Base-by-base conservation (phyloP, 37 sponge, comb jelly and placozoan genomes). In the Ephydatia muelleri region DNA sequence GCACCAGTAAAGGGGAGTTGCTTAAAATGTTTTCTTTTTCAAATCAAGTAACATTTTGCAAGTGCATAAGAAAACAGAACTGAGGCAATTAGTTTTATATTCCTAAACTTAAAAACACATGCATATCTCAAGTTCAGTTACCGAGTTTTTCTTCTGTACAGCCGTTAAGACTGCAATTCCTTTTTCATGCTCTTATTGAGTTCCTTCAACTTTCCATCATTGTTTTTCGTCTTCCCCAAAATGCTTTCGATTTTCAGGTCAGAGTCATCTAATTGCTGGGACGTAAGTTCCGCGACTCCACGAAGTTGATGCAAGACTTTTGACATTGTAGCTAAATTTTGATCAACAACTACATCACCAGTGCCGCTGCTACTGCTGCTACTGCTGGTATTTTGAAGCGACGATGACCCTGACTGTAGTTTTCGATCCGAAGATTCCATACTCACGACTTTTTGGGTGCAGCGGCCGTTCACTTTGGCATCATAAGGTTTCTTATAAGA, bases 211-310 rank as follows among this genome's bases (percentile, higher is more conserved):
- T 76, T 84, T 3, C 43, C 16, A 29, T 87, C 39, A 65, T 82
- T 73, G 6, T 80, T 77, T 0, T 73, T 84, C 39, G 87, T 26
- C 76, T 91, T 91, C 22, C 67, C 28, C 0, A 29, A 5, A 16
- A 91, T 12, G 4, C 87, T 37, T 68, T 80, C 77, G 47, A 87
- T 28, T 71, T 83, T 79, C 32, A 16, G 77, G 32, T 74, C 49
- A 4, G 91, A 91, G 27, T 91, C 87, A 49, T 91, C 91, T 68
- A 91, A 65, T 65, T 91, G 91, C 25, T 80, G 47, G 23, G 81
- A 76, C 2, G 86, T 91, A 64, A 87, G 68, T 28, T 83, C 83
- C 9, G 84, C 84, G 0, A 83, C 37, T 0, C 91, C 87, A 67
- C 69, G 67, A 29, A 91, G 80, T 40, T 75, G 35, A 39, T 71